phyloP scores from a whole-genome alignment of 2,113 vertebrate species.

The Aphelocoma coerulescens region DNA sequence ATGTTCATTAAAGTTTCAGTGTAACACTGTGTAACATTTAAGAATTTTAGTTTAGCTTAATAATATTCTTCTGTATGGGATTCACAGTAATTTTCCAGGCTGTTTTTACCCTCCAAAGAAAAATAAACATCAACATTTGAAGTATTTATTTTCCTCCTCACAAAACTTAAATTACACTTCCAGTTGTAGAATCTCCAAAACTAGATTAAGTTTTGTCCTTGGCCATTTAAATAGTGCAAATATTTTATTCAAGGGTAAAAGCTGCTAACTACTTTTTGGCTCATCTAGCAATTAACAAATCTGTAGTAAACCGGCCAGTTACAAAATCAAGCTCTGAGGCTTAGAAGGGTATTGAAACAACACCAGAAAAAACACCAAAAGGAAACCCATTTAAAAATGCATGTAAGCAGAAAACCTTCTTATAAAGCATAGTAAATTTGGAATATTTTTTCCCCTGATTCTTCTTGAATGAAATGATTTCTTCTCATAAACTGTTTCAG shows the following conservation, averaged over 20 bases:
- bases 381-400: not conserved
- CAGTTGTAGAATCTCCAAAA: not conserved
- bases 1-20: not conserved
- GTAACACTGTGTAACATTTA: not conserved
- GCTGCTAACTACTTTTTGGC: not conserved
- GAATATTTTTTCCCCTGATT: not conserved
- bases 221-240: not conserved
- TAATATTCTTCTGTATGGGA: not conserved
- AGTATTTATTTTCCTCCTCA: not conserved
- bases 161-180: not conserved
- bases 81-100: not conserved
- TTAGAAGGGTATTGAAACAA: not conserved
- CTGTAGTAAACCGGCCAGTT: not conserved
- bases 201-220: not conserved
- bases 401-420: not conserved
- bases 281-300: not conserved
- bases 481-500: not conserved
- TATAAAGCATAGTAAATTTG: not conserved
- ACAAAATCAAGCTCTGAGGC: not conserved
- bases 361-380: not conserved
- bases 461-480: not conserved
- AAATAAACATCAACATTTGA: not conserved
- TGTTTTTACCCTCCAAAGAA: not conserved
- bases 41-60: not conserved
- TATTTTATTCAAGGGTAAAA: not conserved